A percentile compares a stretch with the other conserved stretches of the same genome.
Conservation (phyloP, 2,797 vertebrate genomes). For the Acanthopagrus latus region DNA sequence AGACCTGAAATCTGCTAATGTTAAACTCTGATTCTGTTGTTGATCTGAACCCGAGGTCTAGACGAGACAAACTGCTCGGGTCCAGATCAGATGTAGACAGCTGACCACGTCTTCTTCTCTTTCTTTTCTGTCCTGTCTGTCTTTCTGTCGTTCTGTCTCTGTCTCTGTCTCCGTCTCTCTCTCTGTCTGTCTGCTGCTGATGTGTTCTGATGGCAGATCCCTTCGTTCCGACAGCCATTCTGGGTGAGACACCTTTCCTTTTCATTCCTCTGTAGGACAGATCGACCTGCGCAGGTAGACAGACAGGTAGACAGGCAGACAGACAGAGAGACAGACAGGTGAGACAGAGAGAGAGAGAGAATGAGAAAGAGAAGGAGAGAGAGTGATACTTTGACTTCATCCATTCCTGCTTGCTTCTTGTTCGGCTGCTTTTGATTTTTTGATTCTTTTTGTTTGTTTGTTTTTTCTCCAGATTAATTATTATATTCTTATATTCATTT, state of each 20-base stretch:
- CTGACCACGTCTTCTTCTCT: no score
- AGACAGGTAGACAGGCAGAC: constrained; percentile 21
- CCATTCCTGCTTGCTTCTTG: constrained; percentile 81
- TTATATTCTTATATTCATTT: neutral
- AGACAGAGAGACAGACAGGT: constrained; percentile 53
- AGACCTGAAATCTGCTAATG: no score
- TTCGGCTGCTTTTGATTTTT: constrained; percentile 64
- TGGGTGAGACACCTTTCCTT: constrained; percentile 92
- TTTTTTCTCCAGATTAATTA: neutral
- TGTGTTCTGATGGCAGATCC: constrained; percentile 85
- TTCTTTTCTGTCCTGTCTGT: no score
- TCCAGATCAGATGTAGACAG: no score
- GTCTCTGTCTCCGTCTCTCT: neutral
- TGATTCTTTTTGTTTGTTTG: neutral
- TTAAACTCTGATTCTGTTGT: no score
- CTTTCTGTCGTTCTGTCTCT: no score
- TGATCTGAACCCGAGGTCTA: no score
- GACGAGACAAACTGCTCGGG: no score
- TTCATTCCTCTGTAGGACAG: constrained; percentile 53
- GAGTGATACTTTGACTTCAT: constrained; percentile 72
- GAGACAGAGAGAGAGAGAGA: constrained; percentile 43
- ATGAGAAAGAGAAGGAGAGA: constrained; percentile 58
- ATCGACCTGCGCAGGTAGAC: constrained; percentile 32
- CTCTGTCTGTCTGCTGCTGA: constrained; percentile 54
- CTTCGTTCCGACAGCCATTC: constrained; percentile 96